These are phyloP conservation scores for Petrolisthes cinctipes DNA, from an alignment of 2,888 invertebrate species.

Conservation along the genomic window DNA sequence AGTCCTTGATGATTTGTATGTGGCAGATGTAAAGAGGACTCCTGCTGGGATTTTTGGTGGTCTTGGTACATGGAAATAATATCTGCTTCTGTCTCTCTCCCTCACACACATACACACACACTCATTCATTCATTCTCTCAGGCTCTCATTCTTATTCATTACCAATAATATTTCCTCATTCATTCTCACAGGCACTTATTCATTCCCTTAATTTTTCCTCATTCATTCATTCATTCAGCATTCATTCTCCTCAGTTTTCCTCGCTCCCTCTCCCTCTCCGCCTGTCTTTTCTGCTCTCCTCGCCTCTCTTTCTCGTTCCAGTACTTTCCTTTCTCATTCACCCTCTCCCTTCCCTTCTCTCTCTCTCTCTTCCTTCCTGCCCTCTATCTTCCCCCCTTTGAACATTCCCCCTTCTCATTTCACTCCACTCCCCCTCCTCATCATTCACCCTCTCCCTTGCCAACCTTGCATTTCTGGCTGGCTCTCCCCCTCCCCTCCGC, in stretches of 20 bases:
- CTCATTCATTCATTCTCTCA: neutral
- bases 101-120: neutral
- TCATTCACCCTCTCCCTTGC: slow-evolving; percentile 38
- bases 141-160: neutral
- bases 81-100: neutral
- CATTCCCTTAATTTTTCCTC: neutral
- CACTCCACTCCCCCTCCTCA: slow-evolving; percentile 34
- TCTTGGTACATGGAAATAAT: neutral
- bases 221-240: neutral
- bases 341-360: slow-evolving; percentile 32
- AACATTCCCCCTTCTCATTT: slow-evolving; percentile 4
- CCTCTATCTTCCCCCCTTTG: neutral
- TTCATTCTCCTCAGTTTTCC: neutral
- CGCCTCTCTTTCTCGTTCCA: slow-evolving; percentile 6
- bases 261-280: neutral
- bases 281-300: slow-evolving; percentile 3
- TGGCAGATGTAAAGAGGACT: slow-evolving; percentile 9
- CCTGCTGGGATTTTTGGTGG: neutral
- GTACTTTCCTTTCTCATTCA: slow-evolving; percentile 19
- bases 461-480: slow-evolving; percentile 33
- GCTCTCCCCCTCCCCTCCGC: slow-evolving; percentile 9
- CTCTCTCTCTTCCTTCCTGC: neutral
- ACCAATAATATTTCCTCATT: neutral
- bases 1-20: slow-evolving; percentile 10
- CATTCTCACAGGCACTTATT: neutral